Evolutionary conservation across 1,140 invertebrate species (phyloP), one percentile per base, ranked within the genome.

Genomic region (Adelges cooleyi): DNA sequence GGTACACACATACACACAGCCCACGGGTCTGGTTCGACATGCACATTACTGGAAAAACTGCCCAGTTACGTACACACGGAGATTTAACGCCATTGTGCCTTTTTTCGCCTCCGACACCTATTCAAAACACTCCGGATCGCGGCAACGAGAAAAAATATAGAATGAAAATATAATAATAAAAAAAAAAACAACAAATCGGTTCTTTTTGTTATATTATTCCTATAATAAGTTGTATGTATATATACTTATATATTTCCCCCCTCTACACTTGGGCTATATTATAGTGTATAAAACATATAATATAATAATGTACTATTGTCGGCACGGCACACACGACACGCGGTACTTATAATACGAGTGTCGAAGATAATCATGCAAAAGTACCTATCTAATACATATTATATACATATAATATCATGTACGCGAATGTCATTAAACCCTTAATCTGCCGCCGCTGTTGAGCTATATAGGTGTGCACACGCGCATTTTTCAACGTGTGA

Each of bases 41-140:
- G 54, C 40, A 46, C 54, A 29, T 59, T 46, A 59, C 23, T 29
- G 54, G 54, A 46, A 59, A 59, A 59, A 59, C 54, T 59, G 40
- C 15, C 18, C 25, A 42, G 38, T 56, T 42, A 42, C 53, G 38
- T n/a, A 44, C 40, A 18, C 54, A 13, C 42, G 40, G 38, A 59
- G 54, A 44, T 59, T 59, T 59, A 59, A 59, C 54, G 40, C 54
- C 54, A 59, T 59, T 59, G 54, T 59, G 54, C 54, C 40, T 46
- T 59, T 59, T 59, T 59, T 46, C 54, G 23, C 25, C 40, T 44
- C 54, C 54, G 40, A 59, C 23, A 59, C 40, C 54, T 59, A 59
- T 59, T 59, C 40, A 59, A 59, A 59, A 59, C 42, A 46, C 15
- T 25, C 5, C 49, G 48, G 13, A 2, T 23, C 1, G 54, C n/a